Evolutionary conservation across 2,797 vertebrate genomes (phyloP).

Genomic region (Botia almorhae): DNA sequence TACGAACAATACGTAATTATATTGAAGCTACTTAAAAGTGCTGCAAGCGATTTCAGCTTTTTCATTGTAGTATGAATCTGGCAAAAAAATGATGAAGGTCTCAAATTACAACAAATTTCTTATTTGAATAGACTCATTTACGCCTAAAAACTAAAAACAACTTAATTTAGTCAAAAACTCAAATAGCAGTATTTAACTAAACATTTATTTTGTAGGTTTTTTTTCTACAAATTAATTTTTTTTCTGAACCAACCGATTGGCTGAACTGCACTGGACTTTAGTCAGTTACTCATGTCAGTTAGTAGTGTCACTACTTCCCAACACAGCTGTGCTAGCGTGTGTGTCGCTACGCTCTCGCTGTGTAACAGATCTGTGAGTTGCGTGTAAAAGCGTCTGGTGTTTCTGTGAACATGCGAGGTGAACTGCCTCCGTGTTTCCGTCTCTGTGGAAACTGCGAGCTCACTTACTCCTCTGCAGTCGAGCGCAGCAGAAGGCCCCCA

Average conservation of each 20-base stretch:
- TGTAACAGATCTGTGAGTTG: constrained; percentile 3
- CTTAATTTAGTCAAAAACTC: background rate
- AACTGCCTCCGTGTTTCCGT: constrained; percentile 11
- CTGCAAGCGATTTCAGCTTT: too few species aligned
- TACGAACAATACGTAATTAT: background rate
- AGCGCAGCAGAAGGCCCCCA: constrained; percentile 96
- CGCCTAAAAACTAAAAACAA: background rate
- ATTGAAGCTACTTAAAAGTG: background rate
- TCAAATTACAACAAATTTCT: background rate
- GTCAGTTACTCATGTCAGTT: too few species aligned
- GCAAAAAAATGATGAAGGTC: background rate
- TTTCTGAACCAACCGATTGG: background rate
- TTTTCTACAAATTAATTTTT: too few species aligned
- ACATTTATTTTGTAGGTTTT: background rate
- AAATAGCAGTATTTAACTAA: background rate
- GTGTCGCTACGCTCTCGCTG: background rate
- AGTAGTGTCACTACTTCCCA: background rate
- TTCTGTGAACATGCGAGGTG: constrained; percentile 20
- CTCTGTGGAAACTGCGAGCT: constrained; percentile 28
- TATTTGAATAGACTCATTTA: background rate
- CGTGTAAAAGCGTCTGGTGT: constrained; percentile 1
- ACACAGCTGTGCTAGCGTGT: background rate
- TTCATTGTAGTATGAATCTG: background rate
- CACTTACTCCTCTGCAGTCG: constrained; percentile 97
- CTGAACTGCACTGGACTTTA: background rate